Evolutionary conservation across 2,797 vertebrate species (phyloP).

Genomic region (Schizopygopsis pylzovi): DNA sequence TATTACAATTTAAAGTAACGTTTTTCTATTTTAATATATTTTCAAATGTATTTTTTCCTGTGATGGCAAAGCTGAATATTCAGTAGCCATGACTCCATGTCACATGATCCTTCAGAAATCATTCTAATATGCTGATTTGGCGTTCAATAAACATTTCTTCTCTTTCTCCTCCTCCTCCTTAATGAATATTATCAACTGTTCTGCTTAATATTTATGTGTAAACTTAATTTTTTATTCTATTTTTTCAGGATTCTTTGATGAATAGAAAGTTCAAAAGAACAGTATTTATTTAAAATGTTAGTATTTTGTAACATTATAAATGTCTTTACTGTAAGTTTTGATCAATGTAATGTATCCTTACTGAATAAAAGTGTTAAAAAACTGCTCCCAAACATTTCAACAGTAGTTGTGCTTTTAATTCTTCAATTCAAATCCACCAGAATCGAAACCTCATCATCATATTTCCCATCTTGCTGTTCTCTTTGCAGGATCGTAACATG

Average conservation of each 20-base stretch:
- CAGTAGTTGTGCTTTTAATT: background rate
- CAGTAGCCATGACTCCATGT: background rate
- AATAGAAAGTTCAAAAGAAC: background rate
- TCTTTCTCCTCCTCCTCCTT: no score
- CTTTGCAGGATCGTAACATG: constrained; percentile 93
- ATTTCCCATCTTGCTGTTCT: background rate
- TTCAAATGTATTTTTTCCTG: no score
- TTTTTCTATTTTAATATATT: no score
- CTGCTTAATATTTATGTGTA: background rate
- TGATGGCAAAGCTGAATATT: background rate
- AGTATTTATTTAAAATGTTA: background rate
- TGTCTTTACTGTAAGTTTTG: background rate
- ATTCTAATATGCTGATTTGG: background rate
- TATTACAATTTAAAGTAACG: background rate
- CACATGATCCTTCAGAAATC: background rate
- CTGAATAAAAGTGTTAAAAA: background rate
- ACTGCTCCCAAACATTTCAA: background rate
- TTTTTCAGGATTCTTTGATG: background rate
- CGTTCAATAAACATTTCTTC: background rate
- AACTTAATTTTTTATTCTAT: no score
- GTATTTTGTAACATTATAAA: background rate
- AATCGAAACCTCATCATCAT: background rate
- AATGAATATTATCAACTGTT: background rate
- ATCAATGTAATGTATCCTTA: background rate
- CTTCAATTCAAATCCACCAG: background rate